phyloP scores from a whole-genome alignment of 30 jellyfish, hydroid and myxozoan genomes.

The Aurelia sp. region DNA sequence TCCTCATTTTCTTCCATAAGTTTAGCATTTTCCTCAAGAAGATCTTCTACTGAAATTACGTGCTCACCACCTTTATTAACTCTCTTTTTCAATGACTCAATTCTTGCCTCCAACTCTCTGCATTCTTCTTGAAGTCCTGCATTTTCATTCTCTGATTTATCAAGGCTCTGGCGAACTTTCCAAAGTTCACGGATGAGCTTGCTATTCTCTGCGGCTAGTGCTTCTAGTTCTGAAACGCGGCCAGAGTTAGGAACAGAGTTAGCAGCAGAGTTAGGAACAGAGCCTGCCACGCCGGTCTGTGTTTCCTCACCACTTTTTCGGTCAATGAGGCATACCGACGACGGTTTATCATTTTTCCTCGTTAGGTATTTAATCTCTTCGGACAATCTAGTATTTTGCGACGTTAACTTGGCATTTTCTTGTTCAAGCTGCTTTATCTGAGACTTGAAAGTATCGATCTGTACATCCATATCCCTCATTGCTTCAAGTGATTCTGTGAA shows the following conservation, averaged over 20 bases:
- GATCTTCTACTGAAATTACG: slow-evolving; percentile 46
- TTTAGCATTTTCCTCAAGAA: slow-evolving; percentile 55
- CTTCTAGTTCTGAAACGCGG: neutral
- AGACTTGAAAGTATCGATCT: neutral
- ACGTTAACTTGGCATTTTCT: neutral
- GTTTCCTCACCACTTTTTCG: neutral
- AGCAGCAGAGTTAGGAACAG: neutral
- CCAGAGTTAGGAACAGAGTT: neutral
- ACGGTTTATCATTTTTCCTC: neutral
- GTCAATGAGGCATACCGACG: neutral
- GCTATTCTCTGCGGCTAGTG: neutral
- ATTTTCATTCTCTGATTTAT: slow-evolving; percentile 34
- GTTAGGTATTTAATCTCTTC: neutral
- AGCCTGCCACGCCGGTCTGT: neutral
- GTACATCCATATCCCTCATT: neutral
- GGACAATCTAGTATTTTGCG: neutral
- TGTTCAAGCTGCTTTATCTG: neutral
- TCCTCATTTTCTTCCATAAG: slow-evolving; percentile 51
- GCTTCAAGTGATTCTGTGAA: too few relatives aligned
- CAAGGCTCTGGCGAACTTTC: slow-evolving; percentile 48
- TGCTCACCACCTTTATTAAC: slow-evolving; percentile 36
- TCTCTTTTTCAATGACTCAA: slow-evolving; percentile 18
- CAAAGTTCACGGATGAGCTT: slow-evolving; percentile 43
- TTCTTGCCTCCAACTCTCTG: slow-evolving; percentile 16
- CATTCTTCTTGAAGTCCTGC: slow-evolving; percentile 18